phyloP scores from a whole-genome alignment of 2,797 vertebrate species.

The Novumbra hubbsi region DNA sequence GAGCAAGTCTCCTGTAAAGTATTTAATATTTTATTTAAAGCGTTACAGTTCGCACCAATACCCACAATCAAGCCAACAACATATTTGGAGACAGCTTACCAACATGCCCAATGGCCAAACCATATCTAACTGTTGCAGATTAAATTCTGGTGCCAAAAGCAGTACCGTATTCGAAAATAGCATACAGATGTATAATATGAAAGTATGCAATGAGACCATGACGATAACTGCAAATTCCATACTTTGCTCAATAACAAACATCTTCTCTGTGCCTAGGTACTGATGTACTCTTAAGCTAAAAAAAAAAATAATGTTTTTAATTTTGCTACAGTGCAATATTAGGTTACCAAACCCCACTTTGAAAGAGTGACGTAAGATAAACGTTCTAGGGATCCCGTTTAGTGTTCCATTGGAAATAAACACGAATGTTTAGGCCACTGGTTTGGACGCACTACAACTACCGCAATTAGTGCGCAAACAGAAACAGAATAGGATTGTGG shows the following conservation, averaged over 20 bases:
- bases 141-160: neutral
- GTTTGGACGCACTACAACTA: neutral
- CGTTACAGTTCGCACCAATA: neutral
- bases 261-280: too few relatives aligned
- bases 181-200: too few relatives aligned
- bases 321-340: too few relatives aligned
- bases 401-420: neutral
- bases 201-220: too few relatives aligned
- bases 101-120: neutral
- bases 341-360: too few relatives aligned
- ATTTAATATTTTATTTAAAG: neutral
- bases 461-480: neutral
- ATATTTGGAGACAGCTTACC: neutral
- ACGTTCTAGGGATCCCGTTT: too few relatives aligned
- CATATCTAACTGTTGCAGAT: neutral
- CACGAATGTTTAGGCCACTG: neutral
- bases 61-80: neutral
- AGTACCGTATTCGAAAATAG: too few relatives aligned
- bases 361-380: too few relatives aligned
- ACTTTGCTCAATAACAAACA: too few relatives aligned
- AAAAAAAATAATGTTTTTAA: too few relatives aligned
- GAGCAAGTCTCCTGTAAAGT: neutral
- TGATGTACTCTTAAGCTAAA: too few relatives aligned
- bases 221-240: too few relatives aligned
- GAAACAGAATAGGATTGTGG: slow-evolving; percentile 58